A percentile compares a stretch with the other conserved stretches of the same genome.
Conservation (phyloP, 2,797 vertebrate species). For the Muraenolepis orangiensis region DNA sequence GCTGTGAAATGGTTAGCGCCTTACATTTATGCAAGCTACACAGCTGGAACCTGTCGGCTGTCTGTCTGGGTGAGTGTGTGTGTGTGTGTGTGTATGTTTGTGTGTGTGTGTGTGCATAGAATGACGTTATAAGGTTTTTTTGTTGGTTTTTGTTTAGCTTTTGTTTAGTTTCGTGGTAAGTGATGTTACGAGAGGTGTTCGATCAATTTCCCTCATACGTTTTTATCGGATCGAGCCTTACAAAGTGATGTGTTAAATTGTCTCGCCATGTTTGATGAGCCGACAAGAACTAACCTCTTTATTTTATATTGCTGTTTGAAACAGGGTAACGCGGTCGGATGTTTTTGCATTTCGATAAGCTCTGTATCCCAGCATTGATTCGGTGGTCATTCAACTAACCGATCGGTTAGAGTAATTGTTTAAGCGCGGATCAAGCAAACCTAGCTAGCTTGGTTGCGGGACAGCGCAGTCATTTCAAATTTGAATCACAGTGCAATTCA, state of each 20-base stretch:
- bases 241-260: neutral
- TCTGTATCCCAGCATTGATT: neutral
- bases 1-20: neutral
- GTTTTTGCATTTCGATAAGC: neutral
- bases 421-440: neutral
- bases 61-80: neutral
- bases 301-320: neutral
- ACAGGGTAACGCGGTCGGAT: neutral
- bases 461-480: too few relatives aligned
- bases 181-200: neutral
- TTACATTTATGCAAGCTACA: neutral
- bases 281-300: neutral
- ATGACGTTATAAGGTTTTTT: too few relatives aligned
- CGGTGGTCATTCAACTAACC: neutral
- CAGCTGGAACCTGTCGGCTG: neutral
- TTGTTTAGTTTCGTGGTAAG: neutral
- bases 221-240: neutral
- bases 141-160: too few relatives aligned
- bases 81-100: too few relatives aligned
- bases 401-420: neutral
- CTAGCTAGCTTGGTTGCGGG: too few relatives aligned
- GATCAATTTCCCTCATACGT: neutral
- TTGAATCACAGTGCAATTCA: neutral
- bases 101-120: too few relatives aligned
- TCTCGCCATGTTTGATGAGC: neutral